Conservation (phyloP, 1,140 invertebrate genomes). For the Lethocerus indicus region DNA sequence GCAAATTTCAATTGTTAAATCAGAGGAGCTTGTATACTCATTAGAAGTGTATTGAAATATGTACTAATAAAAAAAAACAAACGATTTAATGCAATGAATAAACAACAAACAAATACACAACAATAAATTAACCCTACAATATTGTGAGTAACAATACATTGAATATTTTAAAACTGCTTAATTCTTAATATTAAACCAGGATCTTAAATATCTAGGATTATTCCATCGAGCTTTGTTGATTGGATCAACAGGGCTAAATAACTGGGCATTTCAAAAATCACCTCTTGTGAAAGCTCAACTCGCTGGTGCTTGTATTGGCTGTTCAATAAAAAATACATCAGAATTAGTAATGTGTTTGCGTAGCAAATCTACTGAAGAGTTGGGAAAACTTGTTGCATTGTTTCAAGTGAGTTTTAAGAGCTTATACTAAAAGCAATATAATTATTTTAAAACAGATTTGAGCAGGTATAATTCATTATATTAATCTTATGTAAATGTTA, state of each 20-base stretch:
- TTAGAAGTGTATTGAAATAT: too few species aligned
- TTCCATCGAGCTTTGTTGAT: slow-evolving; percentile 9
- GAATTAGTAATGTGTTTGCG: background rate
- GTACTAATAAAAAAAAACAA: too few species aligned
- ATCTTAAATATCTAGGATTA: background rate
- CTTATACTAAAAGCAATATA: too few species aligned
- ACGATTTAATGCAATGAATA: too few species aligned
- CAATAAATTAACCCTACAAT: too few species aligned
- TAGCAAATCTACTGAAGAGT: background rate
- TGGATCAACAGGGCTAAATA: slow-evolving; percentile 19
- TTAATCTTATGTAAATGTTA: background rate
- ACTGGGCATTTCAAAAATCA: background rate
- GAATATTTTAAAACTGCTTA: background rate
- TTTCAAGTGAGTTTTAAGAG: too few species aligned
- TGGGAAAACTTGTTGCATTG: background rate
- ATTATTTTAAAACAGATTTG: background rate
- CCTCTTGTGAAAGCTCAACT: background rate
- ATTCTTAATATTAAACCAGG: background rate
- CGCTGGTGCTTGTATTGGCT: background rate
- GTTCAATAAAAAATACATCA: background rate
- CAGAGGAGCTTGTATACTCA: too few species aligned
- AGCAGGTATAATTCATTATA: background rate
- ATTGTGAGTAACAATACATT: background rate
- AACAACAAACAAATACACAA: too few species aligned
- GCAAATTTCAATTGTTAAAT: too few species aligned